phyloP scores from a whole-genome alignment of 2,888 invertebrate species.

The Carpatolechia fugitivella region DNA sequence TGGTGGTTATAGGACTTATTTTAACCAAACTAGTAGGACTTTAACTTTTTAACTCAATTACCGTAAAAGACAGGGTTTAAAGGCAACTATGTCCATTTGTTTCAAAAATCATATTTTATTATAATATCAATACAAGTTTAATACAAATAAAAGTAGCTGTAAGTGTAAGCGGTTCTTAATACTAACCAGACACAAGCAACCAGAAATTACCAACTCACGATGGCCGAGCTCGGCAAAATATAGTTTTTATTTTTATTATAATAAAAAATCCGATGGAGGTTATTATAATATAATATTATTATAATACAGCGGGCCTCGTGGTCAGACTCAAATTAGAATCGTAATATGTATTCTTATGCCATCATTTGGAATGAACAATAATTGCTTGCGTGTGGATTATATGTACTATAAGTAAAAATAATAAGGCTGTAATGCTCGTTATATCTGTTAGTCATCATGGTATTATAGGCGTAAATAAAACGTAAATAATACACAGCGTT shows the following conservation, averaged over 20 bases:
- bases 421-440: slow-evolving; percentile 49
- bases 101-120: too few relatives aligned
- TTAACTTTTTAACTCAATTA: too few relatives aligned
- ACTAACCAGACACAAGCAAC: slow-evolving; percentile 10
- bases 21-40: too few relatives aligned
- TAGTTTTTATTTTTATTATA: slow-evolving; percentile 35
- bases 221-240: slow-evolving; percentile 25
- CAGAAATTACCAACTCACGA: slow-evolving; percentile 9
- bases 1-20: too few relatives aligned
- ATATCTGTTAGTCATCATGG: slow-evolving; percentile 47
- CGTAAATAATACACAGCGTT: not conserved
- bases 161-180: slow-evolving; percentile 8
- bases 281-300: slow-evolving; percentile 37
- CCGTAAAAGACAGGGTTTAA: too few relatives aligned
- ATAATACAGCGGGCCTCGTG: slow-evolving; percentile 31
- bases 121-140: too few relatives aligned
- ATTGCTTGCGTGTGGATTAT: slow-evolving; percentile 55
- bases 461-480: slow-evolving; percentile 56
- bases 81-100: too few relatives aligned
- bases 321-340: slow-evolving; percentile 52
- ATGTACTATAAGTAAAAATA: slow-evolving; percentile 47
- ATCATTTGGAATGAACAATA: slow-evolving; percentile 57
- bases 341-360: slow-evolving; percentile 59
- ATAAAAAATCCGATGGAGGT: slow-evolving; percentile 27
- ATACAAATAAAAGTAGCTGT: too few relatives aligned